These are phyloP conservation scores for Argynnis bischoffii DNA, from an alignment of 2,888 invertebrate genomes.

Conservation along the genomic window DNA sequence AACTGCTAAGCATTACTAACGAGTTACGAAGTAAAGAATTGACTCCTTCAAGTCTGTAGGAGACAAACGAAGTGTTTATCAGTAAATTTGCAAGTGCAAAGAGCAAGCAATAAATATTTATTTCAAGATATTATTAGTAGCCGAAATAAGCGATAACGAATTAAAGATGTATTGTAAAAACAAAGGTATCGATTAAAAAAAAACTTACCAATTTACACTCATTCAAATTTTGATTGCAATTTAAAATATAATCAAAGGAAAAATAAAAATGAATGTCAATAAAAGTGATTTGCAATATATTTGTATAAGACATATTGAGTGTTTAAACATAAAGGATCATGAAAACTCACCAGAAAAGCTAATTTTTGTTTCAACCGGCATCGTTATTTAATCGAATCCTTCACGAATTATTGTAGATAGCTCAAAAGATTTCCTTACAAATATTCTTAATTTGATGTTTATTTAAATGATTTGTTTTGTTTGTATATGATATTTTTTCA, in stretches of 20 bases:
- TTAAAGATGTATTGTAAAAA: not conserved
- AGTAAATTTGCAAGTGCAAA: not conserved
- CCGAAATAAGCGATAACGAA: not conserved
- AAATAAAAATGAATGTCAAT: not conserved
- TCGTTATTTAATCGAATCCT: slow-evolving; percentile 46
- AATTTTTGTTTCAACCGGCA: slow-evolving; percentile 79
- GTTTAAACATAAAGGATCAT: slow-evolving; percentile 44
- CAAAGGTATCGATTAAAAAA: not conserved
- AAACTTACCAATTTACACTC: not conserved
- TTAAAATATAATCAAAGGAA: not conserved
- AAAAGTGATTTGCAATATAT: not conserved
- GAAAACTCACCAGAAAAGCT: slow-evolving; percentile 76
- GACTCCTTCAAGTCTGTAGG: not conserved
- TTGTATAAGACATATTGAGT: not conserved
- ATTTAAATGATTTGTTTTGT: slow-evolving; percentile 19
- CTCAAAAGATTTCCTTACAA: not conserved
- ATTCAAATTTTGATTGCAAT: not conserved
- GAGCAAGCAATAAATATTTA: not conserved
- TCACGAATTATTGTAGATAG: slow-evolving; percentile 3
- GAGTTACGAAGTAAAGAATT: slow-evolving; percentile 19
- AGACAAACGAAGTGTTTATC: not conserved
- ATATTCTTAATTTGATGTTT: not conserved
- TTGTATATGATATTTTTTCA: slow-evolving; percentile 20
- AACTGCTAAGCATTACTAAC: slow-evolving; percentile 29
- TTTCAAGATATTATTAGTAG: not conserved